phyloP scores from a whole-genome alignment of 2,888 invertebrate genomes.

The Agrochola lota region DNA sequence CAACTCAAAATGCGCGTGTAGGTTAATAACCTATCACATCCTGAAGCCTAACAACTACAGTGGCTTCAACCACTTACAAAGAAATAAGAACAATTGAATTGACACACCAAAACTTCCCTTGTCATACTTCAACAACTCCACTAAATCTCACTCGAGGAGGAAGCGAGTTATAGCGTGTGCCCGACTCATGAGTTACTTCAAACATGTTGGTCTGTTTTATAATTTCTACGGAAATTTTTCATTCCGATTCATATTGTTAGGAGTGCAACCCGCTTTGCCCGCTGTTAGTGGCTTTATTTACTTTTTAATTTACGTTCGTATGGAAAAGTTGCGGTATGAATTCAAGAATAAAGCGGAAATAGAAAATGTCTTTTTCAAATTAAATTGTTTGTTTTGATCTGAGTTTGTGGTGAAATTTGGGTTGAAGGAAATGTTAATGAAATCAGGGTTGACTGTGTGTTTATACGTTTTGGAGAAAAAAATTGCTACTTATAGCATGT shows the following conservation, averaged over 20 bases:
- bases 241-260: slow-evolving; percentile 71
- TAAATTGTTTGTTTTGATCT: slow-evolving; percentile 29
- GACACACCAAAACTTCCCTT: slow-evolving; percentile 38
- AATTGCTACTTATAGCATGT: neutral
- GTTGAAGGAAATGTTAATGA: neutral
- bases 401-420: neutral
- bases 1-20: neutral
- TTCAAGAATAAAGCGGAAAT: slow-evolving; percentile 42
- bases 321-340: slow-evolving; percentile 38
- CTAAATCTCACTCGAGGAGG: slow-evolving; percentile 77
- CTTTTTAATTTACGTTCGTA: slow-evolving; percentile 46
- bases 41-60: neutral
- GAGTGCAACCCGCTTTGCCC: slow-evolving; percentile 49
- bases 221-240: slow-evolving; percentile 80
- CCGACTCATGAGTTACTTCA: slow-evolving; percentile 83
- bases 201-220: slow-evolving; percentile 85
- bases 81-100: neutral
- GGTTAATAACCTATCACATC: too few relatives aligned
- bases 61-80: neutral
- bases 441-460: neutral
- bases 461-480: too few relatives aligned
- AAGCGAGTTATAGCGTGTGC: slow-evolving; percentile 85
- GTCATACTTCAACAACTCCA: slow-evolving; percentile 68
- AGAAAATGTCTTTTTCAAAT: slow-evolving; percentile 18
- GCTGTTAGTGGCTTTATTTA: slow-evolving; percentile 49